phyloP scores from a whole-genome alignment of 92 coral and sea anemone species.

The Virgularia gustaviana region DNA sequence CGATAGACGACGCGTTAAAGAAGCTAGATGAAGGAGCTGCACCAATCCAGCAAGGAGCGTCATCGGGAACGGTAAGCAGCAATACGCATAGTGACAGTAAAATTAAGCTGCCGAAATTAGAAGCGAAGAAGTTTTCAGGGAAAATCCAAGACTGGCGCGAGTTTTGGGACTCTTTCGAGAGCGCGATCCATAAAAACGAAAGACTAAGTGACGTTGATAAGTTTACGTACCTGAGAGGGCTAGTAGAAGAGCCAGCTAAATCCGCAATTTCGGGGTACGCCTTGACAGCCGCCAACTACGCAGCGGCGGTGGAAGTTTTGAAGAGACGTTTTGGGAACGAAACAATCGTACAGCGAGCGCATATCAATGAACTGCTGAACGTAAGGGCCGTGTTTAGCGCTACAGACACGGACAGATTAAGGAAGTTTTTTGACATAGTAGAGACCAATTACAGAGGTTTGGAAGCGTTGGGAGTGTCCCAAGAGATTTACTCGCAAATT shows the following conservation, averaged over 20 bases:
- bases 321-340: conserved; percentile 31
- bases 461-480: conserved; percentile 45
- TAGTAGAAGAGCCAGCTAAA: conserved; percentile 36
- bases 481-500: conserved; percentile 40
- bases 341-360: conserved; percentile 16
- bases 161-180: conserved; percentile 57
- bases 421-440: conserved; percentile 19
- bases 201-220: conserved; percentile 36
- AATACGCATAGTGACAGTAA: not conserved
- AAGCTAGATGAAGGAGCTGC: conserved; percentile 5
- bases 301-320: conserved; percentile 26
- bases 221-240: conserved; percentile 33
- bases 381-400: conserved; percentile 25
- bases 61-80: not conserved
- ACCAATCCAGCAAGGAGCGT: not conserved
- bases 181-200: conserved; percentile 53
- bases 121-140: conserved; percentile 32
- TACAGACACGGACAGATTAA: conserved; percentile 19
- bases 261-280: conserved; percentile 47
- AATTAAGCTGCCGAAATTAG: conserved; percentile 16
- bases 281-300: conserved; percentile 44
- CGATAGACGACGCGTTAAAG: conserved; percentile 13
- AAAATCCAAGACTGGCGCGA: conserved; percentile 48
- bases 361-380: conserved; percentile 32
- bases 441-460: conserved; percentile 49